phyloP scores from a whole-genome alignment of 1,140 invertebrate species.

The Phymastichus coffea region DNA sequence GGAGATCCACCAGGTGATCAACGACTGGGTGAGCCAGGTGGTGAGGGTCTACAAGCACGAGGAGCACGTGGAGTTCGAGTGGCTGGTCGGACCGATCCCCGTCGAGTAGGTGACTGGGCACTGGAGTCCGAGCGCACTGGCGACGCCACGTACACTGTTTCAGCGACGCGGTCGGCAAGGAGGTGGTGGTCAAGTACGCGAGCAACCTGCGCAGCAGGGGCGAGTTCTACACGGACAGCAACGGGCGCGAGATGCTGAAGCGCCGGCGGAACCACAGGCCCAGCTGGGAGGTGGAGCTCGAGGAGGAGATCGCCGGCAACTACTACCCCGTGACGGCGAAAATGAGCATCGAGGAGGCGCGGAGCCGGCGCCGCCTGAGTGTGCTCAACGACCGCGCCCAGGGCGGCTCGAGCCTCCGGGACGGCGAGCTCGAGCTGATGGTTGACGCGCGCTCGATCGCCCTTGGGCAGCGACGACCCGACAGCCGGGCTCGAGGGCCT shows the following conservation, averaged over 20 bases:
- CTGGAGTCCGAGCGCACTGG: no score
- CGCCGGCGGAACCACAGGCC: slow-evolving; percentile 72
- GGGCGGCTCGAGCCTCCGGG: slow-evolving; percentile 79
- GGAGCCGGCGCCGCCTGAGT: slow-evolving; percentile 57
- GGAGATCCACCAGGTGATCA: slow-evolving; percentile 79
- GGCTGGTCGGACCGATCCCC: slow-evolving; percentile 92
- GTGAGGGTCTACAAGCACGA: slow-evolving; percentile 71
- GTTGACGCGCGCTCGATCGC: no score
- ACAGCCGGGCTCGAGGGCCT: no score
- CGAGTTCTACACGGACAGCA: slow-evolving; percentile 90
- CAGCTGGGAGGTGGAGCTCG: slow-evolving; percentile 70
- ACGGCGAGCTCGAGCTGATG: slow-evolving; percentile 80
- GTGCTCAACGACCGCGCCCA: slow-evolving; percentile 84
- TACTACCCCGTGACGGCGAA: slow-evolving; percentile 91
- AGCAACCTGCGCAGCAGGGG: slow-evolving; percentile 66
- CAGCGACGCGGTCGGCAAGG: slow-evolving; percentile 76
- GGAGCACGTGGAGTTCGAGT: slow-evolving; percentile 82
- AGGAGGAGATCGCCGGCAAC: slow-evolving; percentile 79
- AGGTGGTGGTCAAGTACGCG: slow-evolving; percentile 75
- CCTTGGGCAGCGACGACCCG: no score
- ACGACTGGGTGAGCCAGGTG: slow-evolving; percentile 79
- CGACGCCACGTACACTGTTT: no score
- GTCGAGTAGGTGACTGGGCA: no score
- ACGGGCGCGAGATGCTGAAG: slow-evolving; percentile 85
- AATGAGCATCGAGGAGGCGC: slow-evolving; percentile 68